Evolutionary conservation across 2,888 invertebrate genomes (phyloP).

Genomic region (Acleris cristana): DNA sequence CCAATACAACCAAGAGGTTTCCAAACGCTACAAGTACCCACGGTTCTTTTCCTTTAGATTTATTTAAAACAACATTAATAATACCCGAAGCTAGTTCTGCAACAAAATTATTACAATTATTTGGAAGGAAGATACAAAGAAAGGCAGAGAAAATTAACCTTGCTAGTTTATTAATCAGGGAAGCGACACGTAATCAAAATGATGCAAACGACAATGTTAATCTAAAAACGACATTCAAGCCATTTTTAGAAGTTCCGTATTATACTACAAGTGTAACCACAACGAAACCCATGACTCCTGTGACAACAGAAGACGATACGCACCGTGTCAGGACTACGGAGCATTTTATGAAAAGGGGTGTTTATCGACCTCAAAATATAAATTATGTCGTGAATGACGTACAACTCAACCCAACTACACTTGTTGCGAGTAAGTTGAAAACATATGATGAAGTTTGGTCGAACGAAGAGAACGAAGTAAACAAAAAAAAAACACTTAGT

Average conservation of each 20-base stretch:
- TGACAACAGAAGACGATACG: too few relatives aligned
- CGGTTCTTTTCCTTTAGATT: too few relatives aligned
- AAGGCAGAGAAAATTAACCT: too few relatives aligned
- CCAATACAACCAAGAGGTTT: background rate
- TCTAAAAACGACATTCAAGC: background rate
- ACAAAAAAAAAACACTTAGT: background rate
- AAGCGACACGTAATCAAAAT: background rate
- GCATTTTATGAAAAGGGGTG: background rate
- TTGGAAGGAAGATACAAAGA: too few relatives aligned
- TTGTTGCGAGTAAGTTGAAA: background rate
- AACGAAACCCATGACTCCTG: background rate
- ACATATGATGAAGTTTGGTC: slow-evolving; percentile 43
- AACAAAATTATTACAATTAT: too few relatives aligned
- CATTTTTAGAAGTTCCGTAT: background rate
- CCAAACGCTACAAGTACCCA: background rate
- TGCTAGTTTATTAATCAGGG: too few relatives aligned
- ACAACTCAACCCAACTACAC: background rate
- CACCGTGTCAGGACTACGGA: background rate
- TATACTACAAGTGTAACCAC: background rate
- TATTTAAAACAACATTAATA: too few relatives aligned
- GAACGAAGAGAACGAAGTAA: background rate
- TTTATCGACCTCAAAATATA: too few relatives aligned
- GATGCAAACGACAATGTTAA: background rate
- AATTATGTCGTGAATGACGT: background rate
- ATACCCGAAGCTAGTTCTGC: too few relatives aligned